A percentile compares a stretch with the other conserved stretches of the same genome.
Evolutionary conservation across 2,113 vertebrate species (phyloP).

Genomic region (Galemys pyrenaicus): DNA sequence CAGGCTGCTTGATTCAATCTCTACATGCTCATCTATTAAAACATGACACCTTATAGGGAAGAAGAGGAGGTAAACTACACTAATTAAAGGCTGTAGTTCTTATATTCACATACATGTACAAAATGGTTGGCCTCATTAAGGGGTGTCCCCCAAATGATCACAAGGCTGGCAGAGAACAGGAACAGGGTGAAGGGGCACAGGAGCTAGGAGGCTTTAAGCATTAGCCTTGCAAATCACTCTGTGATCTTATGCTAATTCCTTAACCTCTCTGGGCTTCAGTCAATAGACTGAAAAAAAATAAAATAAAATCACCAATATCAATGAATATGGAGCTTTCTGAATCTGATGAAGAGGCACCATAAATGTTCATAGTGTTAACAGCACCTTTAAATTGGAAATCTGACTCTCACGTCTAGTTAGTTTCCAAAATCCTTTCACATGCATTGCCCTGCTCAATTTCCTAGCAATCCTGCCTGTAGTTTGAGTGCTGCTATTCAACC

Average conservation of each 20-base stretch:
- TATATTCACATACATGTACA: constrained; percentile 10
- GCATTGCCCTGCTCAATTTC: not conserved
- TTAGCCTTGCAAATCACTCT: constrained; percentile 52
- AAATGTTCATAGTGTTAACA: constrained; percentile 19
- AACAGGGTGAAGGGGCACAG: not conserved
- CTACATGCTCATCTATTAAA: not conserved
- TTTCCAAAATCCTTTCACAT: not conserved
- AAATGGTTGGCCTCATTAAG: not conserved
- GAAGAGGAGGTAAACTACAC: not conserved
- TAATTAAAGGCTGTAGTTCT: not conserved
- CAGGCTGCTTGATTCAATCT: not conserved
- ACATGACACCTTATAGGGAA: not conserved
- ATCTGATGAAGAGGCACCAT: not conserved
- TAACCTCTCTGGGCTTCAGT: constrained; percentile 65
- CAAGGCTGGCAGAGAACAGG: not conserved
- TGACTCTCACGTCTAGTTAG: not conserved
- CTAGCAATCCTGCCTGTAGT: not conserved
- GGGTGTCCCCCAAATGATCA: not conserved
- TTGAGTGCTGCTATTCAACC: not conserved
- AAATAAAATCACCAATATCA: constrained; percentile 44
- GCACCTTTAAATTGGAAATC: not conserved
- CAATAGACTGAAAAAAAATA: not conserved
- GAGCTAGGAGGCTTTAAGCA: not conserved
- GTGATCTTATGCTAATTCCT: constrained; percentile 67
- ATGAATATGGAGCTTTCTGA: constrained; percentile 49